A percentile compares a stretch with the other conserved stretches of the same genome.
These are phyloP conservation scores for Nestor notabilis DNA, from an alignment of 2,113 vertebrate species.

Conservation along the genomic window DNA sequence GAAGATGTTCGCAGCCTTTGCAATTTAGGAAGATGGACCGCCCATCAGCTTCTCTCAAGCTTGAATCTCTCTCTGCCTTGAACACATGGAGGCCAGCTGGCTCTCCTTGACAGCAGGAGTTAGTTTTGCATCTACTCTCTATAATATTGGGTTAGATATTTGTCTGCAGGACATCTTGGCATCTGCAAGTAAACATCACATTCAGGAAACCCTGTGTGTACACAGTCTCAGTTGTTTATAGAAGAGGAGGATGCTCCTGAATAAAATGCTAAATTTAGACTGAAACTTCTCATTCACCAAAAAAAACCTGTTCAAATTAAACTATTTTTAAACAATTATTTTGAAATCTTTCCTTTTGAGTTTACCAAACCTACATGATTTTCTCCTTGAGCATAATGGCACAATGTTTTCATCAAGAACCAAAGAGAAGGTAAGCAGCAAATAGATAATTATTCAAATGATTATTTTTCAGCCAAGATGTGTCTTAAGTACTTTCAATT, in stretches of 20 bases:
- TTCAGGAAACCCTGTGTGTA: conserved; percentile 28
- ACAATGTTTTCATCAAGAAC: neutral
- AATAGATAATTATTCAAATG: neutral
- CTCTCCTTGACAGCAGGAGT: neutral
- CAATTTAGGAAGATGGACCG: neutral
- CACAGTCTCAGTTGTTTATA: neutral
- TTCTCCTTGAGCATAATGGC: neutral
- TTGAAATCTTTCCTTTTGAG: neutral
- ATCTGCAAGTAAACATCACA: conserved; percentile 43
- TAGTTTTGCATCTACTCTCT: conserved; percentile 7
- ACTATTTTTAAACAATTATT: neutral
- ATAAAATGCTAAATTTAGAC: conserved; percentile 33
- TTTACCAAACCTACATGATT: neutral
- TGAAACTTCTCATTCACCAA: neutral
- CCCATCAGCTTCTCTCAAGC: neutral
- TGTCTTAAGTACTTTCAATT: neutral
- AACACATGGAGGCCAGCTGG: conserved; percentile 25
- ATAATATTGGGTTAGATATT: conserved; percentile 4
- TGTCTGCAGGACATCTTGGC: conserved; percentile 37
- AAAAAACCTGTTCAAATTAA: neutral
- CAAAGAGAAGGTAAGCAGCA: neutral
- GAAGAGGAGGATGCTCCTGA: conserved; percentile 30
- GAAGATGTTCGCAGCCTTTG: neutral
- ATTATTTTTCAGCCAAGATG: neutral
- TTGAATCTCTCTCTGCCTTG: neutral